phyloP scores from a whole-genome alignment of 1,140 invertebrate species.

The Heliconius hewitsoni region DNA sequence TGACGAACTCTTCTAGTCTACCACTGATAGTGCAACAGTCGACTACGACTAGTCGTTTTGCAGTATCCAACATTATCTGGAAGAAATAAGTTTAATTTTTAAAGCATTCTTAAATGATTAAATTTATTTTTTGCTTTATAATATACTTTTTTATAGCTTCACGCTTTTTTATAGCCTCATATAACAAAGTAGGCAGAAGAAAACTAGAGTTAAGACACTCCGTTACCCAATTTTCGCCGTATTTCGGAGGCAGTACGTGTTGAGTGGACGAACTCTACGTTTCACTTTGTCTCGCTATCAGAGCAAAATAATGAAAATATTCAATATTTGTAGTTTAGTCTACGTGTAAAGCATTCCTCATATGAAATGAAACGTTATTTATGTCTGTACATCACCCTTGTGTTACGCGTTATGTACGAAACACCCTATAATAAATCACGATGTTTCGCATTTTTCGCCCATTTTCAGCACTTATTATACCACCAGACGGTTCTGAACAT shows the following conservation, averaged over 20 bases:
- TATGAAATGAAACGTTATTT: neutral
- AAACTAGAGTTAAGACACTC: no score
- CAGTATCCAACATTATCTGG: slow-evolving; percentile 91
- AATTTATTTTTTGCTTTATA: neutral
- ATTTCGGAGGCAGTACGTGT: no score
- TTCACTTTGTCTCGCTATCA: no score
- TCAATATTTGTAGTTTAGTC: neutral
- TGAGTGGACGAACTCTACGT: no score
- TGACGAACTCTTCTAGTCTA: slow-evolving; percentile 88
- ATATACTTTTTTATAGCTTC: no score
- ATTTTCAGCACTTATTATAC: no score
- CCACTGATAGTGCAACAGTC: slow-evolving; percentile 88
- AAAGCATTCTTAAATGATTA: neutral
- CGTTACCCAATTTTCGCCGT: no score
- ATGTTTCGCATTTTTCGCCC: neutral
- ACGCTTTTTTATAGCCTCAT: no score
- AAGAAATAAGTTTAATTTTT: slow-evolving; percentile 30
- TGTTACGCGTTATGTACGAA: neutral
- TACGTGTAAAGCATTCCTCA: neutral
- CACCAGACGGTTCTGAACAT: neutral
- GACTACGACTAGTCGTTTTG: slow-evolving; percentile 88
- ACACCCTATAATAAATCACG: neutral
- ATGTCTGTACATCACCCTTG: neutral
- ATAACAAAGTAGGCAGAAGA: no score
- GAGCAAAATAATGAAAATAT: no score